Conservation (phyloP, 2,113 vertebrate species). For the Cygnus buccinator region DNA sequence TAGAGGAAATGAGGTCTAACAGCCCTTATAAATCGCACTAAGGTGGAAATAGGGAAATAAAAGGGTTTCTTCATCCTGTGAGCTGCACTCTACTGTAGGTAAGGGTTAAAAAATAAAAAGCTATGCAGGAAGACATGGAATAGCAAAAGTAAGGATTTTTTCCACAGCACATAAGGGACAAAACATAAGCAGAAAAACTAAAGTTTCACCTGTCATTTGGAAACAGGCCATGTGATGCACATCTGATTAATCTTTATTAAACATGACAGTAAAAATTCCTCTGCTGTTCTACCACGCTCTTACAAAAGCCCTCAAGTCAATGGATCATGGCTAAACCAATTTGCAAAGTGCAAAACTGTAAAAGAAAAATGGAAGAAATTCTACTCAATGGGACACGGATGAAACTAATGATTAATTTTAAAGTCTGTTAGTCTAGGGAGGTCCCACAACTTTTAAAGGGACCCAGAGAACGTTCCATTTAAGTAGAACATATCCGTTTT, state of each 20-base stretch:
- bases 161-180: not conserved
- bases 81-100: not conserved
- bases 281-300: not conserved
- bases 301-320: conserved; percentile 26
- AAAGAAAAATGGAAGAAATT: not conserved
- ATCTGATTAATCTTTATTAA: conserved; percentile 5
- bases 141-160: not conserved
- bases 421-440: not conserved
- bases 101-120: not conserved
- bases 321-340: conserved; percentile 44
- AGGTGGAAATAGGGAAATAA: not conserved
- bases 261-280: not conserved
- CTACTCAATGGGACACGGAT: not conserved
- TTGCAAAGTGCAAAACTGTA: conserved; percentile 35
- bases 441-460: not conserved
- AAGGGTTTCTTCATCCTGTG: not conserved
- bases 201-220: not conserved
- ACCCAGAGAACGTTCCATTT: not conserved
- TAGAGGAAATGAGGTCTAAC: not conserved
- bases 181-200: not conserved
- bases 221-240: not conserved
- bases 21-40: not conserved
- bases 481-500: not conserved
- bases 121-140: not conserved
- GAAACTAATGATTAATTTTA: not conserved